phyloP scores from a whole-genome alignment of 35 echinoderm and acorn worm genomes.

The Ptychodera flava region DNA sequence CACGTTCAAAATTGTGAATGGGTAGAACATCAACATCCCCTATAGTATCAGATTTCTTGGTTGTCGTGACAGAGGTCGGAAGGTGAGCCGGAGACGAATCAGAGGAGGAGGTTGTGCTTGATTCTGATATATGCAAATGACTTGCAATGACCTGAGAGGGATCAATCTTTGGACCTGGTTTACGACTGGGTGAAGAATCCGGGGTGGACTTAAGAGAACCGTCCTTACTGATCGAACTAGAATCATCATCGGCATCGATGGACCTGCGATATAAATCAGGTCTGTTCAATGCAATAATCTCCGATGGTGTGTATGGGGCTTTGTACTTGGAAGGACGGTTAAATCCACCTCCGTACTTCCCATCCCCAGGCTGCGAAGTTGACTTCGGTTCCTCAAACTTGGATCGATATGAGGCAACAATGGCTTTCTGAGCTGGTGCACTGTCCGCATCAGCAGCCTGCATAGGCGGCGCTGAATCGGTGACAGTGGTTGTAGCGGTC shows the following conservation, averaged over 20 bases:
- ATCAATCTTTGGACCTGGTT: not conserved
- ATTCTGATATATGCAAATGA: not conserved
- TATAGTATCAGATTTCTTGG: no score
- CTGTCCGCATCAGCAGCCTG: no score
- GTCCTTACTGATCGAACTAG: not conserved
- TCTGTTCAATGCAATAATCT: not conserved
- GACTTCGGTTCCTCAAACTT: not conserved
- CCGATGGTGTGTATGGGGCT: not conserved
- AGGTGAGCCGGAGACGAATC: not conserved
- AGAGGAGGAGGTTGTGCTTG: not conserved
- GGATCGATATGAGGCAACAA: not conserved
- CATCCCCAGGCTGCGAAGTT: not conserved
- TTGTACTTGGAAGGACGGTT: not conserved
- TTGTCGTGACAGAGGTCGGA: no score
- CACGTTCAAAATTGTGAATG: no score
- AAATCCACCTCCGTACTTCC: not conserved
- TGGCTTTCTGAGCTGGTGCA: not conserved
- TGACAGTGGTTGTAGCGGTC: not conserved
- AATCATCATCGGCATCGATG: not conserved
- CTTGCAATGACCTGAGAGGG: not conserved
- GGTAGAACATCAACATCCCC: no score
- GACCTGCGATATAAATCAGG: not conserved
- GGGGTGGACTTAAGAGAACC: not conserved
- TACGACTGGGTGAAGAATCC: not conserved
- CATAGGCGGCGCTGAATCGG: no score